Base-by-base conservation (phyloP, 1,140 invertebrate genomes). In the Scaptodrosophila lebanonensis region DNA sequence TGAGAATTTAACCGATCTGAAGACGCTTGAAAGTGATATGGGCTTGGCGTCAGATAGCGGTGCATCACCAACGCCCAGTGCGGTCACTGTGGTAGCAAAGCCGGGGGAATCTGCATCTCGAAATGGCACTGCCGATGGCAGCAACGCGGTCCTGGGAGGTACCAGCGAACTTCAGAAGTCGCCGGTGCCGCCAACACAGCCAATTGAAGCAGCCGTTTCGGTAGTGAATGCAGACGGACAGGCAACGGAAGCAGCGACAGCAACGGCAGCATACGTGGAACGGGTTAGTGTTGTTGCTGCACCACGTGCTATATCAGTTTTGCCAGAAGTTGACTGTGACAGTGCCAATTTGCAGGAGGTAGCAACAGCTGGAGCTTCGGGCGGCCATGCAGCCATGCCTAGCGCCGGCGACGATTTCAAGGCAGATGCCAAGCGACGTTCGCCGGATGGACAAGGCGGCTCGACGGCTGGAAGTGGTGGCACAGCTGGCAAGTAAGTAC, bases 141-240 rank as follows among this genome's bases (percentile, higher is more conserved):
- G 65, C n/a, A 73, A 70, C 40, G 61, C 54, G 5, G 3, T 18
- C 1, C 44, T 44, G 2, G 45, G 57, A 15, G 58, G 39, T 12
- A 54, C 56, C 0, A 39, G 45, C 3, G 63, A 73, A 3, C n/a
- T 45, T 8, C 57, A 83, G 47, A 86, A 84, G 47, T 85, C 84
- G 0, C 85, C 85, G 0, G 40, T 77, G 40, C 77, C 84, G 0
- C 70, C 84, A 5, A 82, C 67, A 6, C 84, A 84, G 27, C 85
- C 85, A 11, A 85, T 86, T 27, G 85, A 86, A 45, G 79, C 85
- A 5, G 30, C 84, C 1, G 85, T 86, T 11, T 85, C 85, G 0
- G 85, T 86, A 1, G 11, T 86, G 22, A 82, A 86, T 38, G 38
- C 67, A 5, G 50, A 33, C 17, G 61, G 64, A 20, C 35, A 39